phyloP scores from a whole-genome alignment of 2,113 vertebrate species.

The Python bivittatus region DNA sequence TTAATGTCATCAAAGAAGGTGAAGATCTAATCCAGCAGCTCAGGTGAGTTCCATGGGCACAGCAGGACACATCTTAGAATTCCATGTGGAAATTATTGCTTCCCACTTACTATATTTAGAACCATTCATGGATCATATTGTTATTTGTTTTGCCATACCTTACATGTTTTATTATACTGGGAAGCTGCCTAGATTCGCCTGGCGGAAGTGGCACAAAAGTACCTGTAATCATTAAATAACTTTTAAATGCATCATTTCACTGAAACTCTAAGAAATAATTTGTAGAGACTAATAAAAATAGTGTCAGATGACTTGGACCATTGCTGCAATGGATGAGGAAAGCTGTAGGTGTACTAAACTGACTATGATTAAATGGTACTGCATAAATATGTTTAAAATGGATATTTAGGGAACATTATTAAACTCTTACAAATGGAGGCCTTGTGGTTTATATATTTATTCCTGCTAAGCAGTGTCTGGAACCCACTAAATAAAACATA shows the following conservation, averaged over 20 bases:
- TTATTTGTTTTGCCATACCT: slow-evolving; percentile 34
- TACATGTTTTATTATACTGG: not conserved
- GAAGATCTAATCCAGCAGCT: slow-evolving; percentile 98
- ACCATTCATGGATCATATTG: not conserved
- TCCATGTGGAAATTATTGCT: not conserved
- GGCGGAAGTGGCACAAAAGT: not conserved
- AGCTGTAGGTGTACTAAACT: slow-evolving; percentile 44
- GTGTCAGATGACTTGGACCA: slow-evolving; percentile 44
- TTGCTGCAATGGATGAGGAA: slow-evolving; percentile 44
- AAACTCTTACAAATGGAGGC: slow-evolving; percentile 35
- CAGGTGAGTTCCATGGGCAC: slow-evolving; percentile 78
- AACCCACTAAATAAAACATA: slow-evolving; percentile 58
- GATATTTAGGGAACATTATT: slow-evolving; percentile 51
- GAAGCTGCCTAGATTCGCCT: not conserved
- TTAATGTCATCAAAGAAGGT: slow-evolving; percentile 98
- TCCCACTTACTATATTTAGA: not conserved
- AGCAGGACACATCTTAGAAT: not conserved
- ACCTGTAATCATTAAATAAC: not conserved
- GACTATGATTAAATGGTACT: slow-evolving; percentile 53
- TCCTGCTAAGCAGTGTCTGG: slow-evolving; percentile 25
- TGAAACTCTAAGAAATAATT: slow-evolving; percentile 51
- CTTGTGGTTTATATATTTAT: slow-evolving; percentile 37
- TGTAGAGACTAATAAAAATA: slow-evolving; percentile 49
- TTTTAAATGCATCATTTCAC: slow-evolving; percentile 25
- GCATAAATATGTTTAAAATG: slow-evolving; percentile 50